These are phyloP conservation scores for Argentina silus DNA, from an alignment of 2,797 vertebrate genomes.

Conservation along the genomic window DNA sequence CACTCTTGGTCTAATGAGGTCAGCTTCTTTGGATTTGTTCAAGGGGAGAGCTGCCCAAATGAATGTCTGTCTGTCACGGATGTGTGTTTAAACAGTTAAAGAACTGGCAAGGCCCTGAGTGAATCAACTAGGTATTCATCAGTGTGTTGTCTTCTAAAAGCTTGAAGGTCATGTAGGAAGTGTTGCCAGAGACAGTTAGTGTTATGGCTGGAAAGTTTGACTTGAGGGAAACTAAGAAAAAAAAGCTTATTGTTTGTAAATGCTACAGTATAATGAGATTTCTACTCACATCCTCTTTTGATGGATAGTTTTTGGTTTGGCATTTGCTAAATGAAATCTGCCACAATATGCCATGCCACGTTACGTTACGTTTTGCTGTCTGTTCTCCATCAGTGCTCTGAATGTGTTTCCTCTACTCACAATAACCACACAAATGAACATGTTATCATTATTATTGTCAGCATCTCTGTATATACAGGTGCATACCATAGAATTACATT, in stretches of 20 bases:
- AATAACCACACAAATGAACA: slow-evolving; percentile 53
- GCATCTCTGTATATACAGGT: slow-evolving; percentile 32
- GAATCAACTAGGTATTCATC: background rate
- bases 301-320: slow-evolving; percentile 57
- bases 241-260: slow-evolving; percentile 49
- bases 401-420: slow-evolving; percentile 38
- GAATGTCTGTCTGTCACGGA: background rate
- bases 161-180: slow-evolving; percentile 16
- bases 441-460: slow-evolving; percentile 43
- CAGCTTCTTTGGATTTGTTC: too few relatives aligned
- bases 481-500: background rate
- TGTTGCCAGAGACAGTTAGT: slow-evolving; percentile 11
- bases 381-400: slow-evolving; percentile 21
- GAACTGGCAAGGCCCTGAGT: background rate
- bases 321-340: slow-evolving; percentile 60
- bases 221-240: slow-evolving; percentile 50
- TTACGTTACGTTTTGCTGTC: slow-evolving; percentile 33
- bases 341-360: slow-evolving; percentile 42
- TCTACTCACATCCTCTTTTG: slow-evolving; percentile 56
- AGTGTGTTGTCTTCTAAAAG: slow-evolving; percentile 27
- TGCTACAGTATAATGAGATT: slow-evolving; percentile 61
- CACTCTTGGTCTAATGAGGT: too few relatives aligned
- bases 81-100: background rate
- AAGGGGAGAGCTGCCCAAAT: background rate
- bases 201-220: slow-evolving; percentile 53